phyloP scores from a whole-genome alignment of 2,113 vertebrate genomes.

The Corvus moneduloides region DNA sequence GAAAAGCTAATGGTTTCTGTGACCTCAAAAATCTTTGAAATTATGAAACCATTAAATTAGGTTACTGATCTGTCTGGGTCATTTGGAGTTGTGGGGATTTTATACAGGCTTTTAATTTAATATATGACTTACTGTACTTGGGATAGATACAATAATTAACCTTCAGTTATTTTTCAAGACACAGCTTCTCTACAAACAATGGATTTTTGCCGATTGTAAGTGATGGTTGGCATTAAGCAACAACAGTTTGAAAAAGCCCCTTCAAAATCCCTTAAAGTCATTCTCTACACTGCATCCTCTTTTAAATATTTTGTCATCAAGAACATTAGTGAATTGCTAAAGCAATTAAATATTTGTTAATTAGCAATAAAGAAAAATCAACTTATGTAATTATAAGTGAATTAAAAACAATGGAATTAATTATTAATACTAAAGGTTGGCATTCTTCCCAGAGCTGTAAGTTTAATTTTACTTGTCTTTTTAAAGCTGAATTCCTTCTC shows the following conservation, averaged over 20 bases:
- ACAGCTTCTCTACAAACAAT: not conserved
- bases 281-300: not conserved
- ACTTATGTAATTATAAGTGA: constrained; percentile 67
- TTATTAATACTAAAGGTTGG: constrained; percentile 70
- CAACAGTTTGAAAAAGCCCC: not conserved
- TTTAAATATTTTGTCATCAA: constrained; percentile 40
- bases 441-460: constrained; percentile 66
- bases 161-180: not conserved
- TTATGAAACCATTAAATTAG: constrained; percentile 34
- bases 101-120: not conserved
- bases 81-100: not conserved
- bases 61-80: not conserved
- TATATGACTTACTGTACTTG: not conserved
- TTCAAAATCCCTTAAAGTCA: not conserved
- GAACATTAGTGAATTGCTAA: constrained; percentile 55
- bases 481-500: not conserved
- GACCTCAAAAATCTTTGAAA: constrained; percentile 44
- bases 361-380: constrained; percentile 67
- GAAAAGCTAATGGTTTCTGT: constrained; percentile 33
- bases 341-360: constrained; percentile 70
- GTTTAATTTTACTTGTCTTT: constrained; percentile 46
- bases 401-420: constrained; percentile 73
- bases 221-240: not conserved
- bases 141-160: not conserved
- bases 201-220: not conserved